Evolutionary conservation across 2,888 invertebrate species (phyloP).

Genomic region (Sarcophaga caerulescens): DNA sequence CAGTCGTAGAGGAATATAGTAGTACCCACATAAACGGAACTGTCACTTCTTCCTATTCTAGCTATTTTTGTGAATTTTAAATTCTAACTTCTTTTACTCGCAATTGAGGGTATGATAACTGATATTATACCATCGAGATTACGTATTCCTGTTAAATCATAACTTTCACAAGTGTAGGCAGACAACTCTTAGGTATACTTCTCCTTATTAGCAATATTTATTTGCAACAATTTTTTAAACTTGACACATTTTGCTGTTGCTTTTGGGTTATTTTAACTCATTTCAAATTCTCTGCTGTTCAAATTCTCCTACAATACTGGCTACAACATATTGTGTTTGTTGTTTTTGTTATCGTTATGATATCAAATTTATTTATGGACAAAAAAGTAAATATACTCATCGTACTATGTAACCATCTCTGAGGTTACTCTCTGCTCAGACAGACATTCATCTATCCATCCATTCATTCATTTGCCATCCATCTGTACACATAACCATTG

Average conservation of each 20-base stretch:
- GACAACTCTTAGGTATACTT: neutral
- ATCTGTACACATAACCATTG: neutral
- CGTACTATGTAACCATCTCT: neutral
- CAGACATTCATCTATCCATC: constrained; percentile 6
- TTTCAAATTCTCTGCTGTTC: neutral
- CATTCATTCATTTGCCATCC: neutral
- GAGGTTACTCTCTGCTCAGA: neutral
- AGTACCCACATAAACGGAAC: too few relatives aligned
- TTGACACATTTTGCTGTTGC: constrained; percentile 43
- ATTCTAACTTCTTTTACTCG: too few relatives aligned
- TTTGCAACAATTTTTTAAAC: constrained; percentile 33
- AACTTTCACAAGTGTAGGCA: too few relatives aligned
- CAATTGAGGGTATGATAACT: too few relatives aligned
- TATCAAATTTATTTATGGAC: constrained; percentile 48
- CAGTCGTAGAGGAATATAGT: too few relatives aligned
- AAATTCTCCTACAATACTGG: neutral
- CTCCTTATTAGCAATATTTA: neutral
- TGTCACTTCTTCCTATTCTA: too few relatives aligned
- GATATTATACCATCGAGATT: neutral
- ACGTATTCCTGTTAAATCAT: neutral
- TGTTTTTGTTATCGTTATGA: constrained; percentile 15
- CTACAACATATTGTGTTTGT: neutral
- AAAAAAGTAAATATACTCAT: constrained; percentile 22
- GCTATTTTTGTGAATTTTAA: too few relatives aligned
- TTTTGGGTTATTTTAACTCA: neutral